Evolutionary conservation across 2,113 vertebrate genomes (phyloP), one percentile per base, ranked within the genome.

Genomic region (Sporophila hypoxantha): DNA sequence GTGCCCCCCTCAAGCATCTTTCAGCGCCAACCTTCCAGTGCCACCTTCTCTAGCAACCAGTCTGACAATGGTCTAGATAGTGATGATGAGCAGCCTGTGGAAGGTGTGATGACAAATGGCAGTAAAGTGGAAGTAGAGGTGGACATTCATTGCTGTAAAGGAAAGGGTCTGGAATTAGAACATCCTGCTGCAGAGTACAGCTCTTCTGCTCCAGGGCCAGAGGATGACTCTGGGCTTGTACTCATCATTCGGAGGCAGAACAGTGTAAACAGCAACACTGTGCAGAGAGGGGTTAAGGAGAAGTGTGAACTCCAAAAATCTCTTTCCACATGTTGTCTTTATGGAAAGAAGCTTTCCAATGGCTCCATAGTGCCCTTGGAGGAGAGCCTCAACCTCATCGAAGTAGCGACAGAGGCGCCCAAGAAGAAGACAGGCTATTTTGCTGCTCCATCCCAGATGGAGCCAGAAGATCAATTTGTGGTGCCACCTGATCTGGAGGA

Each of bases 391-490:
- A 99, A 99, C 92, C 97, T 99, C 75, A 99, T 99, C 0, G 99
- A 99, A 91, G 98, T 99, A 90, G 99, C 99, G 44, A 97, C 99
- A 57, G 99, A 99, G 93, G 99, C 98, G 61, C 99, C 99, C 26
- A 99, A 98, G 94, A 99, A 98, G 95, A 99, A 99, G 94, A 99
- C 98, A 5, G 99, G 99, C 64, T 99, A 99, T 95, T 99, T 99
- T 94, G 98, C 98, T 44, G 99, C 98, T 82, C 98, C 99, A 4
- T 97, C 98, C 59, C 99, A 99, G 94, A 96, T 98, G 94, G 99
- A 99, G 91, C 98, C 99, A 4, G 99, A 99, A 90, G 99, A 99
- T 94, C 98, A 98, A 76, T 96, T 99, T 94, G 97, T 99, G 80
- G 97, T 99, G 37, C 99, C 99, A 52, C 98, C 98, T 25, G 97